Evolutionary conservation across 2,797 vertebrate genomes (phyloP).

Genomic region (Gambelia wislizenii): DNA sequence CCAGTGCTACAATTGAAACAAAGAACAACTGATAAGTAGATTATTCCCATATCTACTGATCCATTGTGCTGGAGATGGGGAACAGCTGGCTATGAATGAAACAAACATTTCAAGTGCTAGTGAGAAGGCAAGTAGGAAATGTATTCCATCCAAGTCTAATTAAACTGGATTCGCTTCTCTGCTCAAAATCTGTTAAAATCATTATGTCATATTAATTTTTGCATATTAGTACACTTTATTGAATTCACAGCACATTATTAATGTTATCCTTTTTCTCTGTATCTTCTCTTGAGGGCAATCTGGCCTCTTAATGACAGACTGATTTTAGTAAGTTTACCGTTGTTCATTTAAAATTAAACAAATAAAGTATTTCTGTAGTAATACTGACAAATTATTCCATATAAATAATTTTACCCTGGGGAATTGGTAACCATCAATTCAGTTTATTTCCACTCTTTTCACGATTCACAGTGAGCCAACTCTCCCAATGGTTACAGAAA

Average conservation of each 20-base stretch:
- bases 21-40: not conserved
- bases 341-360: conserved; percentile 40
- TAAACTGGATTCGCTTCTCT: not conserved
- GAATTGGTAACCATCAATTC: not conserved
- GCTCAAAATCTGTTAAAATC: not conserved
- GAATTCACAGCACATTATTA: conserved; percentile 10
- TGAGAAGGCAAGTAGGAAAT: not conserved
- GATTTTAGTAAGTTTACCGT: not conserved
- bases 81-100: conserved; percentile 27
- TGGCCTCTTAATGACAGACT: not conserved
- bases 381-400: not conserved
- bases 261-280: not conserved
- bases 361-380: conserved; percentile 22
- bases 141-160: not conserved
- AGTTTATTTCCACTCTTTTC: not conserved
- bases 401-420: not conserved
- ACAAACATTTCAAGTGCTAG: not conserved
- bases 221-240: not conserved
- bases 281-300: conserved; percentile 1
- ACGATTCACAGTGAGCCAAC: not conserved
- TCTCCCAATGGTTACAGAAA: not conserved
- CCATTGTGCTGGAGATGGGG: conserved; percentile 12
- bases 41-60: conserved; percentile 22
- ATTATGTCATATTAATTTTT: not conserved
- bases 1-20: not conserved